These are phyloP conservation scores for Ploceus nigricollis DNA, from an alignment of 2,113 vertebrate species.

Conservation along the genomic window DNA sequence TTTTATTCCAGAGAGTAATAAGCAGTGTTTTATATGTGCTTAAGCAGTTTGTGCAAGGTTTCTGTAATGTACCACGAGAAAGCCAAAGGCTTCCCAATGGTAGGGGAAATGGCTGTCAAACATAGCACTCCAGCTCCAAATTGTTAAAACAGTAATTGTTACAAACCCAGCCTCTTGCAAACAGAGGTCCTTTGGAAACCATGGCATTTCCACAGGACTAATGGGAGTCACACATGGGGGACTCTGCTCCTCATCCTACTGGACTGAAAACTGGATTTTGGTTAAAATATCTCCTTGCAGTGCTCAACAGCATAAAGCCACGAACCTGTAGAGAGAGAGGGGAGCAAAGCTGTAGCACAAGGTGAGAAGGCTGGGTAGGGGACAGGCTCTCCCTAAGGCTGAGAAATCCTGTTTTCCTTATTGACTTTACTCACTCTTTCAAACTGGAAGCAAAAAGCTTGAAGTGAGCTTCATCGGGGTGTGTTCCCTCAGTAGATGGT, in stretches of 20 bases:
- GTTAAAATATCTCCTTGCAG: background rate
- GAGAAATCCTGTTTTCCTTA: background rate
- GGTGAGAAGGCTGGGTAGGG: background rate
- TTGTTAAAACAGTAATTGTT: background rate
- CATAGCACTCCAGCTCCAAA: background rate
- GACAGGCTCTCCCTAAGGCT: background rate
- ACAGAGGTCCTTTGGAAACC: background rate
- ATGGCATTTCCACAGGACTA: background rate
- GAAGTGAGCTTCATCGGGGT: background rate
- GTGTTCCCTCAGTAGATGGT: background rate
- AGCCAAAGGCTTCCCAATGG: background rate
- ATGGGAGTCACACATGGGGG: background rate
- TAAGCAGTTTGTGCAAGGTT: background rate
- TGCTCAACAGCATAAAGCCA: background rate
- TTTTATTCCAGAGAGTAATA: background rate
- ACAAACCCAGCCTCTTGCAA: background rate
- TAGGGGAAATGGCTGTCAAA: background rate
- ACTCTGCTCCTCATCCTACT: fast-evolving
- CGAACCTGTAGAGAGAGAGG: fast-evolving
- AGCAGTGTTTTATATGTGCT: background rate
- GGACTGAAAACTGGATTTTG: background rate
- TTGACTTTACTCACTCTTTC: background rate
- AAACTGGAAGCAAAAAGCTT: background rate
- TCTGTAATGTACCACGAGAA: background rate
- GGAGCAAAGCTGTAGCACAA: background rate